These are phyloP conservation scores for Trichogramma pretiosum DNA, from an alignment of 1,140 invertebrate species.

Conservation along the genomic window DNA sequence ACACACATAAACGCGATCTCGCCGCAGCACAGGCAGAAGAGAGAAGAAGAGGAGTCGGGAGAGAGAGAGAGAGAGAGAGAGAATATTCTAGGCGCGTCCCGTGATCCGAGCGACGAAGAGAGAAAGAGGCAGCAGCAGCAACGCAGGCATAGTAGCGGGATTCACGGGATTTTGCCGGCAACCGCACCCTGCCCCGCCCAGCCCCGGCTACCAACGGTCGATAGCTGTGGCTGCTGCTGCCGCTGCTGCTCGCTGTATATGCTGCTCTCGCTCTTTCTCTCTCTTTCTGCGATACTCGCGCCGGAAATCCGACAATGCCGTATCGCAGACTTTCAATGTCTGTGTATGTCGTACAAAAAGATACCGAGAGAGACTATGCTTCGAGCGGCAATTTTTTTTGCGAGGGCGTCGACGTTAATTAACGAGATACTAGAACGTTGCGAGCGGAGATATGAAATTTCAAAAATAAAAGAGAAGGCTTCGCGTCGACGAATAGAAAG, in stretches of 20 bases:
- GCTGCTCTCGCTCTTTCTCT: not conserved
- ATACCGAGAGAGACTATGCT: no score
- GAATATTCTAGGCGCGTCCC: not conserved
- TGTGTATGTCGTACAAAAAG: no score
- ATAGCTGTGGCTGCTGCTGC: conserved; percentile 24
- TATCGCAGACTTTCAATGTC: not conserved
- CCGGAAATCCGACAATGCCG: conserved; percentile 14
- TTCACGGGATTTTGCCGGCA: conserved; percentile 3
- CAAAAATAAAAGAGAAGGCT: no score
- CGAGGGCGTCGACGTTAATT: no score
- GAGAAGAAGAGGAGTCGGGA: not conserved
- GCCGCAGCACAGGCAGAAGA: no score
- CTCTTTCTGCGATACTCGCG: not conserved
- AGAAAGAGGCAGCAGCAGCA: conserved; percentile 20
- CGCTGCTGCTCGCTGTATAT: not conserved
- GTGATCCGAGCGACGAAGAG: not conserved
- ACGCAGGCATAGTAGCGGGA: no score
- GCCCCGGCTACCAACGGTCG: conserved; percentile 35
- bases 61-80: not conserved
- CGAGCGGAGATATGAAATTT: no score
- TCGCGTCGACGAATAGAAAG: no score
- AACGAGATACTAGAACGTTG: no score
- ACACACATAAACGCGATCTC: no score
- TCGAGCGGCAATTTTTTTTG: no score
- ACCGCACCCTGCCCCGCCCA: conserved; percentile 46